A percentile compares a stretch with the other conserved stretches of the same genome.
phyloP scores from a whole-genome alignment of 1,140 invertebrate species.

The Brachionus sp. region DNA sequence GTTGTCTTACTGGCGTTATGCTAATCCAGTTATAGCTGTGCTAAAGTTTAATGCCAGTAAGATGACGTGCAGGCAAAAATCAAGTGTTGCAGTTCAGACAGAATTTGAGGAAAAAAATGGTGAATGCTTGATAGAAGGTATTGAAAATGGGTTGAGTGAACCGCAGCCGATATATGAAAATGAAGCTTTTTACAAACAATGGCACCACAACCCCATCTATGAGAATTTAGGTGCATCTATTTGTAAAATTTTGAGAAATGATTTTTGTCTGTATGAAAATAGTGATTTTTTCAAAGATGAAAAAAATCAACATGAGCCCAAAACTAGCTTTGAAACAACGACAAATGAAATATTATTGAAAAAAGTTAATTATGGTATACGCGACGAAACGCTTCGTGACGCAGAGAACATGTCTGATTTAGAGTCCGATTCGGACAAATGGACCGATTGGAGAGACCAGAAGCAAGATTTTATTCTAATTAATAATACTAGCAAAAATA shows the following conservation, averaged over 20 bases:
- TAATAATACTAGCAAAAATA: neutral
- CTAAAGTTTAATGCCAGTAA: neutral
- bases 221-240: neutral
- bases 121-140: neutral
- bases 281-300: neutral
- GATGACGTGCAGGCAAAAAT: neutral
- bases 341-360: neutral
- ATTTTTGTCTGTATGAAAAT: neutral
- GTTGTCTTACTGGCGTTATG: conserved; percentile 9
- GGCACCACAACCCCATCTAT: neutral
- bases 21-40: conserved; percentile 36
- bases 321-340: neutral
- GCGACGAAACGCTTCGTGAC: conserved; percentile 41
- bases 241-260: neutral
- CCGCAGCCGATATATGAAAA: conserved; percentile 1
- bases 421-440: conserved; percentile 30
- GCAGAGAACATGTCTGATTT: conserved; percentile 32
- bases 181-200: neutral
- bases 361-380: neutral
- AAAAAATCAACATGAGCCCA: neutral
- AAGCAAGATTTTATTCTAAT: conserved; percentile 8
- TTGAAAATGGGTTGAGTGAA: neutral
- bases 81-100: neutral
- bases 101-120: neutral
- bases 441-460: neutral